Percentiles rank a stretch among this genome's conserved stretches.
Conservation (phyloP, 2,888 invertebrate genomes). For the Hypselothyrea guttata region DNA sequence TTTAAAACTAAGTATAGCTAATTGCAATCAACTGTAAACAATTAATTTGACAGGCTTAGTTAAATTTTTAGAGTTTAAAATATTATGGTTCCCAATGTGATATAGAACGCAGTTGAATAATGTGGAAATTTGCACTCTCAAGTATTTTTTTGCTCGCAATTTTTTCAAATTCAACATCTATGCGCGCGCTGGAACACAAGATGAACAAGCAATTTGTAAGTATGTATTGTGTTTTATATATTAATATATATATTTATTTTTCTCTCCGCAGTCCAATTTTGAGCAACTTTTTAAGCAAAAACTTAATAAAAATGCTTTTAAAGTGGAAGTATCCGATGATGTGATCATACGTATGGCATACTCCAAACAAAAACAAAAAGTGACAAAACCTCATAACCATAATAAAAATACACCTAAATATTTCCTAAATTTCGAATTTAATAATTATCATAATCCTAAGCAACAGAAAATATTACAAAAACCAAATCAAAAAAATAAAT, state of each 20-base stretch:
- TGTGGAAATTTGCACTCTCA: no score
- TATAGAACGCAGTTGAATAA: no score
- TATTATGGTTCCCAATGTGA: background rate
- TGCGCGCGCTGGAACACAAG: no score
- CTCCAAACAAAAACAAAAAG: background rate
- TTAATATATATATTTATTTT: background rate
- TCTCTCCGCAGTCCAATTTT: constrained; percentile 12
- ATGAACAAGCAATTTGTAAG: constrained; percentile 13
- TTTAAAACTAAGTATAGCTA: no score
- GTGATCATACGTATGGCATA: constrained; percentile 5
- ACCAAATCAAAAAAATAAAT: no score
- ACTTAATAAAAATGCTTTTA: constrained; percentile 15
- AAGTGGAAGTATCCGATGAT: constrained; percentile 8
- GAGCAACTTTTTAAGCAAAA: background rate
- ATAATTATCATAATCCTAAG: constrained; percentile 14
- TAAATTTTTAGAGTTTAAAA: no score
- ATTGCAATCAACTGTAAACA: no score
- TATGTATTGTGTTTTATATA: background rate
- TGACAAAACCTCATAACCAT: background rate
- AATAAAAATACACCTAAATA: constrained; percentile 1
- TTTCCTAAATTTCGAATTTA: constrained; percentile 39
- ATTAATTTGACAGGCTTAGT: no score
- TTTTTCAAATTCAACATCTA: background rate
- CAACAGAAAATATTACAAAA: background rate
- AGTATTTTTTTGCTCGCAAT: background rate